Base-by-base conservation (phyloP, 2,888 invertebrate species). In the Epistrophe grossulariae region DNA sequence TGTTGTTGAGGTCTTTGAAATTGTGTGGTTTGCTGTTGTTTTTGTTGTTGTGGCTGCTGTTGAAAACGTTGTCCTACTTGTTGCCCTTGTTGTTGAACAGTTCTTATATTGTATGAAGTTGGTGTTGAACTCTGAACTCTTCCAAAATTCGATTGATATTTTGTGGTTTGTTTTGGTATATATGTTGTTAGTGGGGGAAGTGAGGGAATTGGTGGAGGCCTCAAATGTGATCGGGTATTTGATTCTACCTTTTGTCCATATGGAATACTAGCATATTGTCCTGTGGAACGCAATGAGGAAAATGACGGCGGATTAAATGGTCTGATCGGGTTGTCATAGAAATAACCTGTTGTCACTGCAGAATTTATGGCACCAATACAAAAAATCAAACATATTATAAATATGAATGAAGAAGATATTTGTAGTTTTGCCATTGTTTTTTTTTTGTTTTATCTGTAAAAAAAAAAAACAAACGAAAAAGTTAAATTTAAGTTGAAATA, bases 141-240 rank as follows among this genome's bases (percentile, higher is more conserved):
- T 43, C 73, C 78, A 79, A 17, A 50, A 7, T 74, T n/a, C n/a
- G 50, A 43, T 19, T 71, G 55, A 11, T 62, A 59, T 11, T 13
- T 31, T 48, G 38, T 43, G 8, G 31, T 45, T 62, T 57, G 59
- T 70, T 78, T 48, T 68, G 88, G 71, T 59, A 31, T 84, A 31
- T 62, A 84, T 11, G 92, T 91, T 45, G 91, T 91, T 59, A 92
- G 78, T 28, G 90, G 81, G 1, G 91, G 90, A 43, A 92, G 79
- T 19, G 90, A 82, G 4, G 92, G 92, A 48, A 92, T 89, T 4
- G 92, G 90, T 4, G 92, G 92, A 78, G 91, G 11, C 13, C 62
- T 78, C 9, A 85, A 28, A 73, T 7, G 92, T 91, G 73, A 91
- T 88, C 74, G 92, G 13, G 10, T 90, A 88, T 4, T 85, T 48